Evolutionary conservation across 2,113 vertebrate genomes (phyloP).

Genomic region (Menidia beryllina): DNA sequence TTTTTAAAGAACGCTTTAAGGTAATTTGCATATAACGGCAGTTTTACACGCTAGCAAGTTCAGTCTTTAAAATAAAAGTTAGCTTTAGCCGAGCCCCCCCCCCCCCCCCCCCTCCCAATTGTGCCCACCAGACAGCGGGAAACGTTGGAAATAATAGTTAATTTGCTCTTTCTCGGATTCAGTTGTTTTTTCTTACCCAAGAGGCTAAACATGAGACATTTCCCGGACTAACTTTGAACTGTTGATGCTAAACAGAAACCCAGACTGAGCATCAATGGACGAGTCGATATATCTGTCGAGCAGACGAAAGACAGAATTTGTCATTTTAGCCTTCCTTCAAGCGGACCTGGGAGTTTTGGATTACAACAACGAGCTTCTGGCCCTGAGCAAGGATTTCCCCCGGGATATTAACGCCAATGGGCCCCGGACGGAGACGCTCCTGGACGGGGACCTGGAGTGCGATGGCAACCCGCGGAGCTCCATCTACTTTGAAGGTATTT

Average conservation of each 20-base stretch:
- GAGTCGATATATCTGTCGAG: neutral
- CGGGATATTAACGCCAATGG: slow-evolving; percentile 25
- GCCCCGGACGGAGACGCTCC: accelerated
- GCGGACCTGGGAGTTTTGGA: slow-evolving; percentile 8
- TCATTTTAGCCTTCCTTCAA: slow-evolving; percentile 75
- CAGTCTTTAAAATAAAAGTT: neutral
- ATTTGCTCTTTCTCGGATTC: neutral
- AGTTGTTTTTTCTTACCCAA: neutral
- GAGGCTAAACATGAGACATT: too few relatives aligned
- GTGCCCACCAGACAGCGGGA: too few relatives aligned
- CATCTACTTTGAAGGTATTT: slow-evolving; percentile 1
- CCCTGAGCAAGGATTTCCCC: neutral
- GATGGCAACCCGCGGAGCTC: slow-evolving; percentile 65
- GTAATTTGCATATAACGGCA: neutral
- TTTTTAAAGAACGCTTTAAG: too few relatives aligned
- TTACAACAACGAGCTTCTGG: slow-evolving; percentile 36
- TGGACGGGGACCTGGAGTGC: slow-evolving; percentile 66
- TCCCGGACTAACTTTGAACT: neutral
- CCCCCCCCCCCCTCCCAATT: too few relatives aligned
- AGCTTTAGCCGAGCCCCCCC: neutral
- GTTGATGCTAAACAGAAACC: neutral
- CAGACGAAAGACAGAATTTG: slow-evolving; percentile 19
- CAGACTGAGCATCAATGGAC: slow-evolving; percentile 52
- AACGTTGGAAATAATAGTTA: neutral
- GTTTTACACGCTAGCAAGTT: neutral